These are phyloP conservation scores for Dendronephthya gigantea DNA, from an alignment of 64 coral and sea anemone genomes.

Conservation along the genomic window DNA sequence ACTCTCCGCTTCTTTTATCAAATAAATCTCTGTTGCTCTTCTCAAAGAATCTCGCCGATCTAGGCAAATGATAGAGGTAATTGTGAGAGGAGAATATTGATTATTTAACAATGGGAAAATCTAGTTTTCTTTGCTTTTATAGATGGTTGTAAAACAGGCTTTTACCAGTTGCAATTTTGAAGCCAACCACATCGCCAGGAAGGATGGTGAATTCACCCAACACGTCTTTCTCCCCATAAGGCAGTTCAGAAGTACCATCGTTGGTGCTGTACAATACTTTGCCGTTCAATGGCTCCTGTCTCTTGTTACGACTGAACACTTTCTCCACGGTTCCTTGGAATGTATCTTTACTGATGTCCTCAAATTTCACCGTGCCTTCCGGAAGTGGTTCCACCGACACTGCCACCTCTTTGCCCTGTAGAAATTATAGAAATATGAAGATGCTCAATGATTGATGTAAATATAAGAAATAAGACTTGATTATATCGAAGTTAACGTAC, in stretches of 20 bases:
- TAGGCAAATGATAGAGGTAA: constrained; percentile 4
- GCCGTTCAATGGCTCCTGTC: constrained; percentile 86
- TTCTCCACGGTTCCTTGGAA: constrained; percentile 67
- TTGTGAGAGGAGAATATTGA: no score
- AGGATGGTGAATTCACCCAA: constrained; percentile 71
- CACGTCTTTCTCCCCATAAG: constrained; percentile 79
- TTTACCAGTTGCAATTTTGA: constrained; percentile 90
- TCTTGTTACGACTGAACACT: constrained; percentile 65
- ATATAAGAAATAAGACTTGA: neutral
- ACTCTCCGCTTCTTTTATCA: constrained; percentile 56
- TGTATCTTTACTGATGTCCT: constrained; percentile 64
- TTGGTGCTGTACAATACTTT: constrained; percentile 47
- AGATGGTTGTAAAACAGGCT: neutral
- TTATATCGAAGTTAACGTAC: constrained; percentile 32
- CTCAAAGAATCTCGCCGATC: constrained; percentile 78
- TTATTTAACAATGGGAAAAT: no score
- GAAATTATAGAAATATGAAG: neutral
- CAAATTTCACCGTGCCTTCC: constrained; percentile 91
- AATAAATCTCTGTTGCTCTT: constrained; percentile 68
- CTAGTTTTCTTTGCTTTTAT: neutral
- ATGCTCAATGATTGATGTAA: no score
- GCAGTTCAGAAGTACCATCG: constrained; percentile 45
- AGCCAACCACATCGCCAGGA: constrained; percentile 72
- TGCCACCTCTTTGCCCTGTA: constrained; percentile 84
- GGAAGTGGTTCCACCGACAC: constrained; percentile 70